These are phyloP conservation scores for Melanostoma mellinum DNA, from an alignment of 2,888 invertebrate genomes.

Conservation along the genomic window DNA sequence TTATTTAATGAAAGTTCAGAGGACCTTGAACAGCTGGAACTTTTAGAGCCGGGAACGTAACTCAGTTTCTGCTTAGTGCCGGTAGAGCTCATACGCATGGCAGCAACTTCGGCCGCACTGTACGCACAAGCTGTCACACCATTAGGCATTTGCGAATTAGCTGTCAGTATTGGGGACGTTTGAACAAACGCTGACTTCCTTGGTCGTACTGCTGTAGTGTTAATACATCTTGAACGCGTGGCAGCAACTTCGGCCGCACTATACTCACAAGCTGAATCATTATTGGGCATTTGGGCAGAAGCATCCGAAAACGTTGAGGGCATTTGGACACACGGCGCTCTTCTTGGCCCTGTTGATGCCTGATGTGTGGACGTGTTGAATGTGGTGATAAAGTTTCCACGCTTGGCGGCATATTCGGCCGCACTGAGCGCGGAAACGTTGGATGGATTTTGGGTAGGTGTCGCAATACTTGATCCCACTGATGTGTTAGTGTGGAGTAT, in stretches of 20 bases:
- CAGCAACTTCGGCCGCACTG: neutral
- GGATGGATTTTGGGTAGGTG: neutral
- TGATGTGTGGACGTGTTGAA: neutral
- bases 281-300: too few species aligned
- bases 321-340: too few species aligned
- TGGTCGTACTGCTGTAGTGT: neutral
- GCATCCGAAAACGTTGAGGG: neutral
- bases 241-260: conserved; percentile 19
- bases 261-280: neutral
- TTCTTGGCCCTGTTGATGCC: neutral
- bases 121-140: too few species aligned
- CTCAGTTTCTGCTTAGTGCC: neutral
- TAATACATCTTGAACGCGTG: neutral
- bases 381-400: neutral
- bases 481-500: neutral
- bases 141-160: neutral
- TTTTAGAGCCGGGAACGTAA: neutral
- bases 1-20: conserved; percentile 21
- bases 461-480: neutral
- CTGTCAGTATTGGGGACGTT: too few species aligned
- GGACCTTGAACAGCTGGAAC: conserved; percentile 6
- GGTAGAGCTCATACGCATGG: neutral
- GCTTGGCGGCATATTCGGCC: neutral
- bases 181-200: too few species aligned
- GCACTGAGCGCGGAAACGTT: neutral